These are phyloP conservation scores for Struthio camelus DNA, from an alignment of 2,113 vertebrate genomes.

Conservation along the genomic window DNA sequence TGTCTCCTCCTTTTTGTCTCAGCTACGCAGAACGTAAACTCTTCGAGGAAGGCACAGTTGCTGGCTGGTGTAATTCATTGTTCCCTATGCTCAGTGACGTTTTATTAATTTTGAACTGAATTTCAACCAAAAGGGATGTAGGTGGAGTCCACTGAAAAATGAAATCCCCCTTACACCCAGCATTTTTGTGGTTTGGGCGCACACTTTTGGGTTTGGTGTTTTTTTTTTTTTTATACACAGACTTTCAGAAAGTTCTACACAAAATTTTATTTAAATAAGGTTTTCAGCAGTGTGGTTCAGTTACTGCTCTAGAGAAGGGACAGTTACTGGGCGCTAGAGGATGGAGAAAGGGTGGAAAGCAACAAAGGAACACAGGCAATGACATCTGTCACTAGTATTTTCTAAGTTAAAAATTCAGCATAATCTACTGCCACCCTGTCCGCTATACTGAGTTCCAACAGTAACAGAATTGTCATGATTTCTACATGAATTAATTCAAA, in stretches of 20 bases:
- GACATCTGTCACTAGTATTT: constrained; percentile 56
- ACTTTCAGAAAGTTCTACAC: neutral
- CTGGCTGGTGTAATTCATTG: neutral
- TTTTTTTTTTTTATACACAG: neutral
- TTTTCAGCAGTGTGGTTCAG: neutral
- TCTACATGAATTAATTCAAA: constrained; percentile 70
- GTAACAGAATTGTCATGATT: constrained; percentile 63
- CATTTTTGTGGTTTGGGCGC: neutral
- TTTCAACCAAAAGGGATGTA: neutral
- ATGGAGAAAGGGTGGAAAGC: neutral
- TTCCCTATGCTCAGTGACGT: neutral
- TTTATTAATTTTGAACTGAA: neutral
- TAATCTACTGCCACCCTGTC: constrained; percentile 61
- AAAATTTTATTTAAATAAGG: neutral
- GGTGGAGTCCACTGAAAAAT: neutral
- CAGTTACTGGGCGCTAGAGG: neutral
- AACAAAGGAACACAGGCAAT: constrained; percentile 31
- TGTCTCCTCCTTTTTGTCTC: accelerated
- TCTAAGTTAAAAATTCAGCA: constrained; percentile 59
- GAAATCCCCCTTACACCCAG: neutral
- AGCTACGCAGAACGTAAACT: accelerated
- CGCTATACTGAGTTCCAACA: constrained; percentile 58
- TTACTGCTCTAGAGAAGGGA: neutral
- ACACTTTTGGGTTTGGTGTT: accelerated
- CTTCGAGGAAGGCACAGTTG: neutral